These are phyloP conservation scores for Drosophila barbarae DNA, from an alignment of 2,888 invertebrate genomes.

Conservation along the genomic window DNA sequence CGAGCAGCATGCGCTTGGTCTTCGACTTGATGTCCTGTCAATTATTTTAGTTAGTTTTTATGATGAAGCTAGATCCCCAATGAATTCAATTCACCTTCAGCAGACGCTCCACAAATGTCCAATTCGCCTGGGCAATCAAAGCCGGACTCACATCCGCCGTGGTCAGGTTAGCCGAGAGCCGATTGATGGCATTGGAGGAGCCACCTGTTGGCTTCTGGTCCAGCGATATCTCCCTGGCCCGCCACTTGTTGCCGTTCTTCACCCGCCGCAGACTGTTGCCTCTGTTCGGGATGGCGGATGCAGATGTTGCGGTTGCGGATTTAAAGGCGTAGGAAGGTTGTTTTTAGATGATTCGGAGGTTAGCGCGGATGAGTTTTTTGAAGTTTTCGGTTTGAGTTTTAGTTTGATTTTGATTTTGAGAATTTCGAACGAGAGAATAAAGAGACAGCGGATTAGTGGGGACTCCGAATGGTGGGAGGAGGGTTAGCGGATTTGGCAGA, in stretches of 20 bases:
- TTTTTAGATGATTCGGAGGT: constrained; percentile 51
- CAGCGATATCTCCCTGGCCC: constrained; percentile 83
- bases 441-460: constrained; percentile 52
- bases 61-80: neutral
- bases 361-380: constrained; percentile 58
- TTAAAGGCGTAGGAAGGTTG: constrained; percentile 39
- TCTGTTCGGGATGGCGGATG: constrained; percentile 64
- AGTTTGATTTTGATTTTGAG: constrained; percentile 1
- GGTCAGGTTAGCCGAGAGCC: constrained; percentile 78
- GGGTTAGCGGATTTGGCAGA: constrained; percentile 4
- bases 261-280: constrained; percentile 83
- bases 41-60: neutral
- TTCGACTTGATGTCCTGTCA: constrained; percentile 92
- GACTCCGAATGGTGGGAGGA: constrained; percentile 11
- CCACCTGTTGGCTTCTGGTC: constrained; percentile 77
- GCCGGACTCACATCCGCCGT: constrained; percentile 85
- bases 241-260: constrained; percentile 83
- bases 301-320: constrained; percentile 22
- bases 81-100: constrained; percentile 85
- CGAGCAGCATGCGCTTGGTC: constrained; percentile 99
- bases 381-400: constrained; percentile 26
- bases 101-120: constrained; percentile 98
- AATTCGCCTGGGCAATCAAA: constrained; percentile 96
- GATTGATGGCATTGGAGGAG: constrained; percentile 69
- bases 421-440: constrained; percentile 55